Base-by-base conservation (phyloP, 2,888 invertebrate genomes). In the Spialia ferax region DNA sequence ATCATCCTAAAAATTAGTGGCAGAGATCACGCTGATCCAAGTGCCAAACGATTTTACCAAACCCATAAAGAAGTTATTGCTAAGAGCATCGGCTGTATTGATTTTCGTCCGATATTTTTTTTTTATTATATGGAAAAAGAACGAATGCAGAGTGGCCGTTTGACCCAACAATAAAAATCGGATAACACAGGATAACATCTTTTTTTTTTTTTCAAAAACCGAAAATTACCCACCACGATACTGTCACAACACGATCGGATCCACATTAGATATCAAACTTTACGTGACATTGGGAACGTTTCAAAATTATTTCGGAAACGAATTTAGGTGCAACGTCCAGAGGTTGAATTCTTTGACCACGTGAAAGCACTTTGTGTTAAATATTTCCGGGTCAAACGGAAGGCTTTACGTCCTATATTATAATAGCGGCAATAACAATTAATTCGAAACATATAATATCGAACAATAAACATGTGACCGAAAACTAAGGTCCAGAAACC, bases 241-340 rank as follows among this genome's bases (percentile, higher is more conserved):
- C 82, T 83, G 87, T 84, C 86, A 80, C 75, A 78, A 77, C 74
- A 75, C 71, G 71, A 73, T 72, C 70, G 73, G 71, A 72, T 65
- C 71, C 79, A 75, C 86, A 87, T 89, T 84, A 84, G 79, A 79
- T 79, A 68, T 69, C 59, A 65, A 73, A 80, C 72, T 88, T 89
- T 86, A 89, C 76, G 76, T 63, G 74, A 75, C 71, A 73, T 75
- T 74, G 70, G 70, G 73, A 59, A 63, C 66, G 63, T 74, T 74
- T 69, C 70, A 68, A 71, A 72, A 79, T n/a, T 78, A 83, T 79
- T 79, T 79, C 74, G 74, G 79, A 80, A 82, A 81, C 81, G 72
- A 84, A 85, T 84, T 83, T 79, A 67, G 73, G 70, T 71, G 75
- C 74, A 71, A 61, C 73, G 52, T 72, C 69, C 56, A 63, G 69